Percentiles rank a stretch among this genome's conserved stretches.
phyloP scores from a whole-genome alignment of 2,888 invertebrate species.

The Trissoscelio sp. region DNA sequence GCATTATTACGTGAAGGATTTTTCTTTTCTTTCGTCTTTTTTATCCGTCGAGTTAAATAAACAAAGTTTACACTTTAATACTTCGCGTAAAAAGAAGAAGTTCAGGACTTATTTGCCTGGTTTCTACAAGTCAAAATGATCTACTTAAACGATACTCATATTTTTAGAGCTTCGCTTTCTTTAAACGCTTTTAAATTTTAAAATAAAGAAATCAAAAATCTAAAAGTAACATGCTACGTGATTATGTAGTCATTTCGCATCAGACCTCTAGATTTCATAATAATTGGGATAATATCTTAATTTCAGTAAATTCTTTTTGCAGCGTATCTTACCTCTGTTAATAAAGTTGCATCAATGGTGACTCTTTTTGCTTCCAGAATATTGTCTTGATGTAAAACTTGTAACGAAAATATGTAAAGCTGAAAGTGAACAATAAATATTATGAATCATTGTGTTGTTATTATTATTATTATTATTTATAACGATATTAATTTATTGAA shows the following conservation, averaged over 20 bases:
- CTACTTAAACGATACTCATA: too few species aligned
- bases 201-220: too few species aligned
- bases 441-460: too few species aligned
- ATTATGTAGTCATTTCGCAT: too few species aligned
- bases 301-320: too few species aligned
- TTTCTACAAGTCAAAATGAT: background rate
- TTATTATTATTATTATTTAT: too few species aligned
- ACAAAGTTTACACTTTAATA: conserved; percentile 30
- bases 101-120: background rate
- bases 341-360: conserved; percentile 73
- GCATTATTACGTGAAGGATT: conserved; percentile 60
- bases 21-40: conserved; percentile 17
- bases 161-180: too few species aligned
- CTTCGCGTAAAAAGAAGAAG: background rate
- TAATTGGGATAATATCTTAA: too few species aligned
- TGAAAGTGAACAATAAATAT: conserved; percentile 56
- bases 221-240: too few species aligned
- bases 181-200: too few species aligned
- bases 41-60: background rate
- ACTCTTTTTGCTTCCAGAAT: conserved; percentile 73
- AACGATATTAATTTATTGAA: too few species aligned
- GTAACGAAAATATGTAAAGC: conserved; percentile 76
- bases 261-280: too few species aligned
- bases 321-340: conserved; percentile 70
- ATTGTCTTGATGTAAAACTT: conserved; percentile 75